Base-by-base conservation (phyloP, 2,888 invertebrate genomes). In the Formica aserva region DNA sequence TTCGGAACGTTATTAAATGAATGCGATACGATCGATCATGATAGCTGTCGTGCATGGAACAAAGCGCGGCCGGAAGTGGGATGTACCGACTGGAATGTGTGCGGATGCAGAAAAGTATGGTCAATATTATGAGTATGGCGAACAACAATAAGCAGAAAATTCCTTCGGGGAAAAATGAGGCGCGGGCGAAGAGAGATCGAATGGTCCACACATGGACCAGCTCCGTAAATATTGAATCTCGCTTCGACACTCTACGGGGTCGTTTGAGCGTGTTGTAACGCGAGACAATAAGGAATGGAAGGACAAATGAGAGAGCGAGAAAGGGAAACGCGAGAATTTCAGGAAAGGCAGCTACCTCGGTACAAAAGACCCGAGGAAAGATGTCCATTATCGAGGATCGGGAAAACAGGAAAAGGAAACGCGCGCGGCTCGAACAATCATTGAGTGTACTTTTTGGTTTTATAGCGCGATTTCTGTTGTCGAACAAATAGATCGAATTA, bases 161-260 rank as follows among this genome's bases (percentile, higher is more conserved):
- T 77, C 55, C 77, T 77, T 22, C 55, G 52, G 26, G 66, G 18
- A 6, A 13, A 38, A 15, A 5, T 15, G 6, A 35, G 52, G n/a
- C 13, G 52, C 26, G 66, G n/a, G 41, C n/a, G 41, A 29, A 41
- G 18, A 32, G 69, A 69, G 77, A 29, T 67, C 41, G 55, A 69
- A 77, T 67, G 52, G 67, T 69, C 29, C 77, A 69, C 52, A 38
- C 55, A 3, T 35, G 67, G n/a, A 22, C n/a, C 18, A 38, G 38
- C 67, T 77, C 38, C 55, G 77, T 67, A 77, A 77, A 77, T 77
- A 77, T 77, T 69, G 77, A 77, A 77, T 77, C 69, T 38, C 76
- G 52, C 38, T 8, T 38, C 67, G 18, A 15, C 22, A 22, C 48
- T 52, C 66, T 66, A 4, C 26, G 15, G 38, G 9, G 1, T 52